Conservation (phyloP, 2,888 invertebrate genomes). For the Microplitis deprimator region DNA sequence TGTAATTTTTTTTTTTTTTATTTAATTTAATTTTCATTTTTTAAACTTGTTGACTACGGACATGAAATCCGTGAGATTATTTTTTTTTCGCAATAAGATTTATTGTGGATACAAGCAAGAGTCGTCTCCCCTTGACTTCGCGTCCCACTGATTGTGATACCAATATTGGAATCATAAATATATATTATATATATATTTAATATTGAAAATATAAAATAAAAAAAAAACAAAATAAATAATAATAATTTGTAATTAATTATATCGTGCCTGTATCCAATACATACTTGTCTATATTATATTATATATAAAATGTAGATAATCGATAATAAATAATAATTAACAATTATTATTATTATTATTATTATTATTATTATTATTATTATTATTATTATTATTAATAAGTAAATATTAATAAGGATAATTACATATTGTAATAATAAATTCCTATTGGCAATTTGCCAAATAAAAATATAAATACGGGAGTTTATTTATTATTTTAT, state of each 20-base stretch:
- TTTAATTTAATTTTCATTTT: conserved; percentile 38
- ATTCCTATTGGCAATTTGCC: not conserved
- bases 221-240: conserved; percentile 44
- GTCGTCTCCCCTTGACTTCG: conserved; percentile 35
- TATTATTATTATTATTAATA: not conserved
- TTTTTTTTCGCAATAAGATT: conserved; percentile 24
- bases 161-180: conserved; percentile 63
- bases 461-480: conserved; percentile 7
- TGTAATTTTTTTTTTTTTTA: conserved; percentile 18
- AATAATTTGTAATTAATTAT: conserved; percentile 67
- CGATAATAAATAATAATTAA: conserved; percentile 47
- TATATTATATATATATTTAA: not conserved
- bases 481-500: conserved; percentile 19
- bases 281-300: conserved; percentile 59
- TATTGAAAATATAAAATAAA: not conserved
- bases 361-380: not conserved
- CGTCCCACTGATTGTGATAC: conserved; percentile 66
- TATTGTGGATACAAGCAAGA: conserved; percentile 34
- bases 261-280: conserved; percentile 70
- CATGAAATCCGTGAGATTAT: conserved; percentile 60
- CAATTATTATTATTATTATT: conserved; percentile 9
- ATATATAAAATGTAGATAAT: conserved; percentile 49
- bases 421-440: not conserved
- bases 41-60: conserved; percentile 48
- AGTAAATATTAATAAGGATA: not conserved